These are phyloP conservation scores for Arrhamphus sclerolepis DNA, from an alignment of 2,797 vertebrate genomes.

Conservation along the genomic window DNA sequence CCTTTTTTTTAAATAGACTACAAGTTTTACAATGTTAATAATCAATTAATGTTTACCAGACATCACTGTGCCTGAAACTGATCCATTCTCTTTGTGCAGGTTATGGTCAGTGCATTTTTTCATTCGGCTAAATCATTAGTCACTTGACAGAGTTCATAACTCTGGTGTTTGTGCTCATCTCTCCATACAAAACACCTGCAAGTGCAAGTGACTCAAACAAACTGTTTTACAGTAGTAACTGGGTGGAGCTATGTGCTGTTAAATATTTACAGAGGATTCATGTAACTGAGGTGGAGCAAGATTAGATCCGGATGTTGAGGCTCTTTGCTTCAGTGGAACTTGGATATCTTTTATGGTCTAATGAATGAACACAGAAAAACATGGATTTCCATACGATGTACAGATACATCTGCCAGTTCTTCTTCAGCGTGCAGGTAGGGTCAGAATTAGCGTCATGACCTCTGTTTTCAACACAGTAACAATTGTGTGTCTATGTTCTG, in stretches of 20 bases:
- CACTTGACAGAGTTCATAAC: too few relatives aligned
- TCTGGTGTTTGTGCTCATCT: too few relatives aligned
- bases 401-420: conserved; percentile 46
- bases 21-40: too few relatives aligned
- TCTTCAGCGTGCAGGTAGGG: conserved; percentile 70
- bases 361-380: conserved; percentile 14
- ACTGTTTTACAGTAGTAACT: conserved; percentile 11
- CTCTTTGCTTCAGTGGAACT: conserved; percentile 12
- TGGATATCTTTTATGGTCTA: conserved; percentile 22
- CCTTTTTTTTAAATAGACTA: too few relatives aligned
- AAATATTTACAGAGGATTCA: conserved; percentile 75
- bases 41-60: too few relatives aligned
- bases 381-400: conserved; percentile 51
- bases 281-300: conserved; percentile 70
- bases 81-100: too few relatives aligned
- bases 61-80: too few relatives aligned
- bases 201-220: too few relatives aligned
- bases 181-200: too few relatives aligned
- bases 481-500: conserved; percentile 12
- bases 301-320: conserved; percentile 71
- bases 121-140: too few relatives aligned
- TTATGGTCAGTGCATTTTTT: too few relatives aligned
- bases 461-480: background rate
- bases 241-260: conserved; percentile 61
- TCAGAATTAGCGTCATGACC: conserved; percentile 8